Evolutionary conservation across 1,140 invertebrate genomes (phyloP), one percentile per base, ranked within the genome.

Genomic region (Trichoplusia ni): DNA sequence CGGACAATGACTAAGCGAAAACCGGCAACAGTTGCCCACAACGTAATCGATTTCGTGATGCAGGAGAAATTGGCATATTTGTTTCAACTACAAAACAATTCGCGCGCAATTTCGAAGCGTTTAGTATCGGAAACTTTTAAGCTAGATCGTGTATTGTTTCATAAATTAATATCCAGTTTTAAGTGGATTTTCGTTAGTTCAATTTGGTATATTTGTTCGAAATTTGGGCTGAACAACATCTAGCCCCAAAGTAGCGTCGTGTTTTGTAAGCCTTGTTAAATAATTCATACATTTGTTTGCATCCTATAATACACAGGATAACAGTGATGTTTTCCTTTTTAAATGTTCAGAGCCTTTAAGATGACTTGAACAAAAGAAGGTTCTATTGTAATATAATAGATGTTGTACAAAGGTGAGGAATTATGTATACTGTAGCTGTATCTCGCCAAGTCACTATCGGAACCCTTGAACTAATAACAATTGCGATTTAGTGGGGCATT

Each of bases 401-500:
- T n/a, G n/a, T n/a, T n/a, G n/a, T n/a, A n/a, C n/a, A n/a, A n/a
- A n/a, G n/a, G n/a, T n/a, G n/a, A n/a, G n/a, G n/a, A n/a, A n/a
- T n/a, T n/a, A 42, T 0, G 4, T 23, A 31, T 16, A 59, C 27
- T 9, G 18, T 8, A 18, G 29, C 35, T 13, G 18, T 31, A 54
- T 54, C 13, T 53, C 29, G 35, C 9, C 7, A 49, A 61, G 29
- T 35, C 33, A 64, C 29, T 64, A 46, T 64, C 38, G 38, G 37
- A 35, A 56, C 38, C 29, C 61, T 56, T 53, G 49, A 64, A 56
- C 61, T 64, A 64, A 56, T 64, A 72, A 71, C 64, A 75, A 75
- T 72, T 64, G 62, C 38, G 64, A 69, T 72, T 63, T 67, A 71
- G 62, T 69, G 60, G 51, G 58, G 49, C 40, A 61, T 64, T 67